These are phyloP conservation scores for Odontomyia ornata DNA, from an alignment of 2,888 invertebrate genomes.

Conservation along the genomic window DNA sequence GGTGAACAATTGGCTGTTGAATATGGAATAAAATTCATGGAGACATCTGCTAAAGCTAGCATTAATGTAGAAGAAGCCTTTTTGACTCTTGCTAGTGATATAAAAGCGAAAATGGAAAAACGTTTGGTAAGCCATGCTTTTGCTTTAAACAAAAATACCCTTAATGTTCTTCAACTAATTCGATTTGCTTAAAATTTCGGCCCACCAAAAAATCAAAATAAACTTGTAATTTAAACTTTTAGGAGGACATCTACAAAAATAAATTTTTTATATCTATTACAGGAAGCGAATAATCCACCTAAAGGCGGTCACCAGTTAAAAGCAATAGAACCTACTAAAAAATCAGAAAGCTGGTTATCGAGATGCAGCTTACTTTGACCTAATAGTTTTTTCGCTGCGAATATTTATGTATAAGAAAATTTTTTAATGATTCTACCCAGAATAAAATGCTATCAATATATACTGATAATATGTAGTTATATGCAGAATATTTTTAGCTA, in stretches of 20 bases:
- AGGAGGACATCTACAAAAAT: neutral
- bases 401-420: conserved; percentile 48
- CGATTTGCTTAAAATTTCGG: no score
- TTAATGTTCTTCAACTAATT: no score
- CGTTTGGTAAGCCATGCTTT: conserved; percentile 88
- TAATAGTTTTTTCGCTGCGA: conserved; percentile 51
- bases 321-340: conserved; percentile 80
- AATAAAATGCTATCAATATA: conserved; percentile 46
- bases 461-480: conserved; percentile 46
- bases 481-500: conserved; percentile 43
- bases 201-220: no score
- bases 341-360: conserved; percentile 85
- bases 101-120: conserved; percentile 98
- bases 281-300: conserved; percentile 92
- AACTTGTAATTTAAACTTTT: no score
- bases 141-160: no score
- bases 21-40: conserved; percentile 99
- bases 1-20: conserved; percentile 97
- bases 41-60: conserved; percentile 98
- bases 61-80: conserved; percentile 98
- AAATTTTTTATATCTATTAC: conserved; percentile 42
- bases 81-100: conserved; percentile 95
- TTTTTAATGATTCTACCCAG: conserved; percentile 43
- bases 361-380: conserved; percentile 91
- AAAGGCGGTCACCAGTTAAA: conserved; percentile 84